Base-by-base conservation (phyloP, 2,797 vertebrate genomes). In the Notoglanidium macrostoma region DNA sequence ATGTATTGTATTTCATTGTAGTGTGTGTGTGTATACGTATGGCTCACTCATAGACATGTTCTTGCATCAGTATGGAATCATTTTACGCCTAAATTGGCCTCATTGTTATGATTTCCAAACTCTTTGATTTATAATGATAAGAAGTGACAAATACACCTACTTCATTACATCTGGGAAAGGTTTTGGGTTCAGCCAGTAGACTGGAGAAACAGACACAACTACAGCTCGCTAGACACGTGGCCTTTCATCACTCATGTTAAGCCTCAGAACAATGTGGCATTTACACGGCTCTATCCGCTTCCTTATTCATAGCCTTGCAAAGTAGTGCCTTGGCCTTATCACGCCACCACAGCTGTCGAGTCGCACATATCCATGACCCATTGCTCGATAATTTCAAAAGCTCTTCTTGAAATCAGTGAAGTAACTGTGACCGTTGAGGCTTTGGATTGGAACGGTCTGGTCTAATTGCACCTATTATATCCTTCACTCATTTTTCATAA, bases 401-500 rank as follows among this genome's bases (percentile, higher is more conserved):
- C 80, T 83, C 77, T 6, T 29, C 11, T 57, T 54, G 23, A 40
- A 87, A 55, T 54, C 55, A 26, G 19, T 32, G 5, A 73, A 68
- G 51, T 77, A 85, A 83, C 35, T 79, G 40, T 7, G 32, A 8
- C 65, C 10, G 5, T 26, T 61, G 54, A 79, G 54, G 74, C 73
- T 35, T 72, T 32, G 26, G 61, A 79, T 51, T 70, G 40, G 29
- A 61, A 80, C 40, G 3, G 23, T 55, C 51, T 15, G 19, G 70
- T 12, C 32, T 87, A 54, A 84, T 87, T 84, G 51, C n/a, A 63
- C 73, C 35, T 63, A 80, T 83, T 83, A 54, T 84, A 54, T 29
- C 26, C 55, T 76, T 44, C 44, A 46, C n/a, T 17, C 54, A 26
- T 70, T 78, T 68, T 78, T 67, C n/a, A 14, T 51, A 14, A 67